A percentile compares a stretch with the other conserved stretches of the same genome.
Evolutionary conservation across 2,113 vertebrate species (phyloP).

Genomic region (Myrmecophaga tridactyla): DNA sequence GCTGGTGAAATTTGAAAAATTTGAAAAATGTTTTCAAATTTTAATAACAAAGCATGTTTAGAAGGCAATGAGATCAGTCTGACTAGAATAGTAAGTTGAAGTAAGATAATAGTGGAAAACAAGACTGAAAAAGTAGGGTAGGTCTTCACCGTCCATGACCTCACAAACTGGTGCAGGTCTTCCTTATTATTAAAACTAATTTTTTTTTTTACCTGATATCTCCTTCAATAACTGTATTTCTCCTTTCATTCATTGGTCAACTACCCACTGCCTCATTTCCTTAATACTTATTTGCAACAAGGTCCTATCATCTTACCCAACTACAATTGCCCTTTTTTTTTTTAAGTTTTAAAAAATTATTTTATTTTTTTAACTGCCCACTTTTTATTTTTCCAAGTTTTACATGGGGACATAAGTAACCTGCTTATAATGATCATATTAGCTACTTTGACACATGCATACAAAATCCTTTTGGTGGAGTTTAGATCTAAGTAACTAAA

Average conservation of each 20-base stretch:
- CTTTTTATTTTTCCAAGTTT: no score
- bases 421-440: accelerated
- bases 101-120: background rate
- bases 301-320: background rate
- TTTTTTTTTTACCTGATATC: background rate
- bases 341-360: no score
- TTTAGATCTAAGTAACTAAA: background rate
- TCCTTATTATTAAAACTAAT: background rate
- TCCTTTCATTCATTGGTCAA: background rate
- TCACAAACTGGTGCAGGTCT: background rate
- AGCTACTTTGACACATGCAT: background rate
- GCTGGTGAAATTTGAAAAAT: no score
- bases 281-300: background rate
- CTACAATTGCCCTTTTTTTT: background rate
- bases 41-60: slow-evolving; percentile 4
- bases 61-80: background rate
- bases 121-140: background rate
- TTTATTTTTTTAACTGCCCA: no score
- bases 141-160: background rate
- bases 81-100: background rate
- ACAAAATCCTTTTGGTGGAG: background rate
- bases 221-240: background rate
- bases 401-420: background rate
- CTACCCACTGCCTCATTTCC: background rate
- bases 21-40: slow-evolving; percentile 14